These are phyloP conservation scores for Brachystomella parvula DNA, from an alignment of 1,140 invertebrate species.

Conservation along the genomic window DNA sequence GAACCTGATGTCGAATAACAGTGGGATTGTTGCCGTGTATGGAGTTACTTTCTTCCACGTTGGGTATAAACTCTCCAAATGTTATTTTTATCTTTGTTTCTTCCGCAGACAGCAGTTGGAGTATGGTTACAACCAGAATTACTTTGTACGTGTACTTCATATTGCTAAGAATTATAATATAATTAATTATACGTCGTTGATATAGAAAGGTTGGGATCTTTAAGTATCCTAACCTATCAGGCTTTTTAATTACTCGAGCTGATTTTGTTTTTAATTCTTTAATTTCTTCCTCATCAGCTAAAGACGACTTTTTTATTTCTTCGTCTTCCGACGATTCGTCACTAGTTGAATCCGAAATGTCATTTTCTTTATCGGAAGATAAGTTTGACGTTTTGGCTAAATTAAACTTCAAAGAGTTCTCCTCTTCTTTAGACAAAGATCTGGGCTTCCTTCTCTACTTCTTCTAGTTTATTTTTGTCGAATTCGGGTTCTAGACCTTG, in stretches of 20 bases:
- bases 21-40: constrained; percentile 3
- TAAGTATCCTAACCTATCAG: background rate
- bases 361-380: background rate
- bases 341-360: background rate
- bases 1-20: background rate
- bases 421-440: background rate
- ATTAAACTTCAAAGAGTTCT: background rate
- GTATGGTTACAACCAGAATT: background rate
- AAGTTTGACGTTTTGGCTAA: background rate
- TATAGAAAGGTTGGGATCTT: background rate
- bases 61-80: background rate
- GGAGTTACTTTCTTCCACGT: background rate
- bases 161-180: background rate
- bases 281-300: background rate
- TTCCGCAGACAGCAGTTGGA: background rate
- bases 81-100: background rate
- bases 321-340: background rate
- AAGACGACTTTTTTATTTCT: background rate
- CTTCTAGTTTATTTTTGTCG: no score
- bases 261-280: background rate
- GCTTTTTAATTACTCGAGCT: background rate
- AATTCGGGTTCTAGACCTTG: no score
- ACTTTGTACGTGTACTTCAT: no score
- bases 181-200: background rate
- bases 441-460: no score